These are phyloP conservation scores for Apostichopus californicus DNA, from an alignment of 35 echinoderm and acorn worm genomes.

Conservation along the genomic window DNA sequence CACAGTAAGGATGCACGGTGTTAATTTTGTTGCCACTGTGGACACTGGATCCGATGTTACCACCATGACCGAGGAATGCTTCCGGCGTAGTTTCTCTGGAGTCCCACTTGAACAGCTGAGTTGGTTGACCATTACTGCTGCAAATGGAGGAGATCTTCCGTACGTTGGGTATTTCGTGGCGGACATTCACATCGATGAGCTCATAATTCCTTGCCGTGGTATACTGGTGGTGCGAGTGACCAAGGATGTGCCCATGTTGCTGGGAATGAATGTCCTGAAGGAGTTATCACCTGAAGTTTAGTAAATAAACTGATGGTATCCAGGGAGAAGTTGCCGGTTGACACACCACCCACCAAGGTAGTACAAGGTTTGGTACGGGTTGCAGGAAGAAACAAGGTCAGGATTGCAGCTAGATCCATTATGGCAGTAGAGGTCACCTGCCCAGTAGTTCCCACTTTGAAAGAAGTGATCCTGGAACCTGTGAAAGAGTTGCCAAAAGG, in stretches of 20 bases:
- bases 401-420: neutral
- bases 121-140: slow-evolving; percentile 23
- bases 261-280: slow-evolving; percentile 13
- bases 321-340: neutral
- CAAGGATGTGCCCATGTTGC: neutral
- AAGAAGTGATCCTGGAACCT: slow-evolving; percentile 8
- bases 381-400: neutral
- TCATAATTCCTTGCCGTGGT: neutral
- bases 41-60: slow-evolving; percentile 39
- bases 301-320: neutral
- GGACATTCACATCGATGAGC: neutral
- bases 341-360: neutral
- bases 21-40: neutral
- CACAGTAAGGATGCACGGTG: neutral
- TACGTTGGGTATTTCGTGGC: slow-evolving; percentile 5
- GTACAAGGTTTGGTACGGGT: slow-evolving; percentile 21
- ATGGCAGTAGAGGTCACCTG: neutral
- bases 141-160: slow-evolving; percentile 9
- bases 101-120: neutral
- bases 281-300: neutral
- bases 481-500: neutral
- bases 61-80: slow-evolving; percentile 9
- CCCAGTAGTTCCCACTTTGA: neutral
- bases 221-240: too few relatives aligned
- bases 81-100: neutral